Evolutionary conservation across 1,140 invertebrate species (phyloP).

Genomic region (Andrena cerasifolii): DNA sequence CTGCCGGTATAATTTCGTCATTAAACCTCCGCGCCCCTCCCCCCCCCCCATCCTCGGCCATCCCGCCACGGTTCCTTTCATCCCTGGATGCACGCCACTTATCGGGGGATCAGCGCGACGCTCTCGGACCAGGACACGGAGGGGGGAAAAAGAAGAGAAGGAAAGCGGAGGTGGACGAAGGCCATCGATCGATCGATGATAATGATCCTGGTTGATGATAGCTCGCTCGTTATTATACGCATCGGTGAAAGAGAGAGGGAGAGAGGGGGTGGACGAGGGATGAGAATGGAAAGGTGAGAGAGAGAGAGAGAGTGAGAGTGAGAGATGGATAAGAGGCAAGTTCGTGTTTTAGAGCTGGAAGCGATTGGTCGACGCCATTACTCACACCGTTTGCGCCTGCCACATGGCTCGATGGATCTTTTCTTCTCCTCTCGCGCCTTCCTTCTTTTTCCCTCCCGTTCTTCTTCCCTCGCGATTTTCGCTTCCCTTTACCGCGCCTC

Average conservation of each 20-base stretch:
- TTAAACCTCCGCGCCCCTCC: constrained; percentile 57
- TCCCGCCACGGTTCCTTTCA: neutral
- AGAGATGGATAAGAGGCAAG: constrained; percentile 47
- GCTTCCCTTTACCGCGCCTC: neutral
- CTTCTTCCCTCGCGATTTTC: constrained; percentile 6
- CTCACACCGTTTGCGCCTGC: constrained; percentile 76
- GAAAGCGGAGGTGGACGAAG: constrained; percentile 47
- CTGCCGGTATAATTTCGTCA: constrained; percentile 75
- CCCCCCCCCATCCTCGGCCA: neutral
- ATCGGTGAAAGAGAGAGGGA: neutral
- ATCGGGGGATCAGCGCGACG: constrained; percentile 28
- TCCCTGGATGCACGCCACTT: constrained; percentile 25
- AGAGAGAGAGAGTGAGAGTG: constrained; percentile 7
- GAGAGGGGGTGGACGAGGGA: constrained; percentile 19
- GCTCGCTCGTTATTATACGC: constrained; percentile 68
- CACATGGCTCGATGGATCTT: constrained; percentile 74
- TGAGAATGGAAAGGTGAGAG: too few relatives aligned
- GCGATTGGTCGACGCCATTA: constrained; percentile 76
- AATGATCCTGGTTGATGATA: constrained; percentile 76
- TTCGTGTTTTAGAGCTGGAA: constrained; percentile 71
- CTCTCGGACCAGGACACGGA: neutral
- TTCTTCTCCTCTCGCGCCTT: constrained; percentile 40
- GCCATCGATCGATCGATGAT: constrained; percentile 66
- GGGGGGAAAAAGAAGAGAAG: neutral
- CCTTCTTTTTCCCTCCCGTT: neutral